phyloP scores from a whole-genome alignment of 2,797 vertebrate species.

The Phrynocephalus vlangalii region DNA sequence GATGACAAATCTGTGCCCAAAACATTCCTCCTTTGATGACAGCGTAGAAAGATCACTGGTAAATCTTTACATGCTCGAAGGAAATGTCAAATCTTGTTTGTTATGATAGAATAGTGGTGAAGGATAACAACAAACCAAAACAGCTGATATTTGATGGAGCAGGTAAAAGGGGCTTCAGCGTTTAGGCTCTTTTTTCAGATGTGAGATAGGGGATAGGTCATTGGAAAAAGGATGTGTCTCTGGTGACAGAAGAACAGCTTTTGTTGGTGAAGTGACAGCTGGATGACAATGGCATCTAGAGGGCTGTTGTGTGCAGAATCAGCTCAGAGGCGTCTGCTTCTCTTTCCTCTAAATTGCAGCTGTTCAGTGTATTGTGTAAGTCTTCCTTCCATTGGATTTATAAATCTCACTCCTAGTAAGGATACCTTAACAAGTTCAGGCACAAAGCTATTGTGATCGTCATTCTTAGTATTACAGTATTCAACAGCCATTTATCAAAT shows the following conservation, averaged over 20 bases:
- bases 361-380: too few species aligned
- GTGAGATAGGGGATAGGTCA: too few species aligned
- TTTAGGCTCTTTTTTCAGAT: conserved; percentile 10
- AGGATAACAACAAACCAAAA: not conserved
- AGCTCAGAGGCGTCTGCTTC: fast-evolving
- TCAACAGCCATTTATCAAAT: not conserved
- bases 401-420: not conserved
- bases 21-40: too few species aligned
- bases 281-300: conserved; percentile 72
- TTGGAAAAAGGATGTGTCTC: too few species aligned
- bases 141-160: not conserved
- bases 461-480: not conserved
- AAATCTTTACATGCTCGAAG: conserved; percentile 27
- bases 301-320: conserved; percentile 37
- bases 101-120: not conserved
- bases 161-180: not conserved
- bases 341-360: not conserved
- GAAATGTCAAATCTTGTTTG: not conserved
- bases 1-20: too few species aligned
- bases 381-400: fast-evolving
- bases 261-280: conserved; percentile 49
- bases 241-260: conserved; percentile 6
- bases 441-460: not conserved
- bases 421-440: not conserved
- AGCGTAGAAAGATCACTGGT: not conserved